Evolutionary conservation across 2,888 invertebrate species (phyloP), one percentile per base, ranked within the genome.

Genomic region (Chymomyza fuscimana): DNA sequence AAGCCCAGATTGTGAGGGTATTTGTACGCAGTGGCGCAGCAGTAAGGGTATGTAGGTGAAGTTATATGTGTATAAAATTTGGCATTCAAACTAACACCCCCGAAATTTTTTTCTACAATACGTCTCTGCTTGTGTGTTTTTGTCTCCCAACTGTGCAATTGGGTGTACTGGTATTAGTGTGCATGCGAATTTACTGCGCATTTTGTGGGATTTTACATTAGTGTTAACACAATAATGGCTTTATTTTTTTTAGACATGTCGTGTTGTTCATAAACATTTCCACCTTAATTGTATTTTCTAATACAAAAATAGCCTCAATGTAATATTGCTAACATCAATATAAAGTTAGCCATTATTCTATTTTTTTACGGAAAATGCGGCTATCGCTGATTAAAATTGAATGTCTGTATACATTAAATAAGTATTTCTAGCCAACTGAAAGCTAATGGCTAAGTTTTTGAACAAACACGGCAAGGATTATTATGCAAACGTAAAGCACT

Each of bases 401-500:
- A 46, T 46, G 12, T 12, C 12, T 46, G 12, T 32, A 32, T 5
- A 7, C 32, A 32, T 32, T 4, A 9, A 32, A 32, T 32, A 7
- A 40, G 51, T 25, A 29, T 29, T 16, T 19, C 16, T 61, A 65
- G 25, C 16, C 12, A 4, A 32, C 52, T 56, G 64, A 69, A 50
- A 69, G 65, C 77, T 66, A 72, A 77, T 72, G 66, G 60, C 52
- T 46, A 6, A 15, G 40, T 46, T 46, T 46, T 46, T 0, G 12
- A 46, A 12, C 40, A 10, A 46, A 46, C 40, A 46, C 40, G 10
- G 10, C 40, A 46, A 12, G 40, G 12, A 46, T 46, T 46, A 46
- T 46, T 6, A 10, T 12, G 9, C 12, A 66, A 54, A 46, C 10
- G 12, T 50, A 52, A 22, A 25, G 25, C 54, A 10, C 63, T 70